phyloP scores from a whole-genome alignment of 2,888 invertebrate genomes.

The Protophormia terraenovae region DNA sequence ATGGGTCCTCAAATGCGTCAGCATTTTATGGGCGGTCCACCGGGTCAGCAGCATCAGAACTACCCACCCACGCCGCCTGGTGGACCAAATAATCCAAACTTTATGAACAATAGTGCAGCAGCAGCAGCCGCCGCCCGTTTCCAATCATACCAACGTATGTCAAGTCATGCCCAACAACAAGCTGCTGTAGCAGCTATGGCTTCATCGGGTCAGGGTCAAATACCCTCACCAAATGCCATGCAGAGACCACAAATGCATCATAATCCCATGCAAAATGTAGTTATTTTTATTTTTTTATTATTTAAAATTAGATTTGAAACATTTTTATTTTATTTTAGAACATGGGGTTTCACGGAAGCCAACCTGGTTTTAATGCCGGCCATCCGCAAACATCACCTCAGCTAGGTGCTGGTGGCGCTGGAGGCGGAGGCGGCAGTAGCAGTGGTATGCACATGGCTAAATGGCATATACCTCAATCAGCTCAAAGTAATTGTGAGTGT shows the following conservation, averaged over 20 bases:
- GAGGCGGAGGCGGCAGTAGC: conserved; percentile 59
- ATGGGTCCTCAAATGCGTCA: conserved; percentile 80
- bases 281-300: background rate
- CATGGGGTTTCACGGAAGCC: conserved; percentile 81
- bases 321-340: conserved; percentile 71
- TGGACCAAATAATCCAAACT: conserved; percentile 81
- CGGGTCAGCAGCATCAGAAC: conserved; percentile 80
- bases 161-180: conserved; percentile 85
- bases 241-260: conserved; percentile 79
- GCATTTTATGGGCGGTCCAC: conserved; percentile 80
- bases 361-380: conserved; percentile 82
- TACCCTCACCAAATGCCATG: conserved; percentile 78
- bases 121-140: conserved; percentile 76
- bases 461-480: conserved; percentile 87
- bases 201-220: conserved; percentile 74
- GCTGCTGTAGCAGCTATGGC: conserved; percentile 79
- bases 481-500: conserved; percentile 81
- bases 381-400: conserved; percentile 81
- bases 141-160: conserved; percentile 80
- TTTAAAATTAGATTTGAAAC: background rate
- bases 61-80: conserved; percentile 80
- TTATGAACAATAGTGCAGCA: conserved; percentile 79
- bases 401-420: conserved; percentile 75
- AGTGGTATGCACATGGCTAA: conserved; percentile 82
- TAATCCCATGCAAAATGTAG: conserved; percentile 82